phyloP scores from a whole-genome alignment of 2,797 vertebrate genomes.

The Pelochelys cantorii region DNA sequence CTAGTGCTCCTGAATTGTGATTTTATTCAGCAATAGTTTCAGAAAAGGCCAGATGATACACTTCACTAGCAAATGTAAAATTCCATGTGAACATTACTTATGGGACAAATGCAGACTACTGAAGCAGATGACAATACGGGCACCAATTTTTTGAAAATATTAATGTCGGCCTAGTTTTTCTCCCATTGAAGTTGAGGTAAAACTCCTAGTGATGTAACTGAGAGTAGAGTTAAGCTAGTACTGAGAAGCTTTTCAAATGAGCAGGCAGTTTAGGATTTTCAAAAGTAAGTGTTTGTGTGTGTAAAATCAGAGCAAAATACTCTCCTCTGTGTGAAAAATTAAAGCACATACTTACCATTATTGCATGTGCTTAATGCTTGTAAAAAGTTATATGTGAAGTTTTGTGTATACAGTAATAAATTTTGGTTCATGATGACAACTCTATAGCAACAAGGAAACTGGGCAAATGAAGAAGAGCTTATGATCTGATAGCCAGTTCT shows the following conservation, averaged over 20 bases:
- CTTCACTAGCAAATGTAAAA: background rate
- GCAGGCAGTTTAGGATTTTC: background rate
- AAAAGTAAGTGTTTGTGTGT: background rate
- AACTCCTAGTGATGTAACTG: background rate
- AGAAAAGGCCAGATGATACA: background rate
- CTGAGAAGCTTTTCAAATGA: background rate
- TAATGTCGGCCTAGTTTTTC: background rate
- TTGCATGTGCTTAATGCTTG: background rate
- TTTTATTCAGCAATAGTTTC: background rate
- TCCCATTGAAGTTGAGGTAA: background rate
- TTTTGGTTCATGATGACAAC: background rate
- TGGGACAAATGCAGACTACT: background rate
- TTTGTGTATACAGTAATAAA: background rate
- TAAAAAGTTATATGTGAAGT: background rate
- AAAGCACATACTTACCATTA: background rate
- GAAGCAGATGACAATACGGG: background rate
- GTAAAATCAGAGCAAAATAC: background rate
- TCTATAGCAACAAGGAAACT: background rate
- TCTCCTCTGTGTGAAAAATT: background rate
- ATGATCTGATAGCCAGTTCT: background rate
- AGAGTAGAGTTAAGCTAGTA: background rate
- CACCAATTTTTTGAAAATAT: background rate
- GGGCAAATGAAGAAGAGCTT: conserved; percentile 6
- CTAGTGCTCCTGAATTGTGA: background rate
- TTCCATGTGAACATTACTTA: background rate